Evolutionary conservation across 1,140 invertebrate genomes (phyloP), one percentile per base, ranked within the genome.

Genomic region (Procambarus virginalis): DNA sequence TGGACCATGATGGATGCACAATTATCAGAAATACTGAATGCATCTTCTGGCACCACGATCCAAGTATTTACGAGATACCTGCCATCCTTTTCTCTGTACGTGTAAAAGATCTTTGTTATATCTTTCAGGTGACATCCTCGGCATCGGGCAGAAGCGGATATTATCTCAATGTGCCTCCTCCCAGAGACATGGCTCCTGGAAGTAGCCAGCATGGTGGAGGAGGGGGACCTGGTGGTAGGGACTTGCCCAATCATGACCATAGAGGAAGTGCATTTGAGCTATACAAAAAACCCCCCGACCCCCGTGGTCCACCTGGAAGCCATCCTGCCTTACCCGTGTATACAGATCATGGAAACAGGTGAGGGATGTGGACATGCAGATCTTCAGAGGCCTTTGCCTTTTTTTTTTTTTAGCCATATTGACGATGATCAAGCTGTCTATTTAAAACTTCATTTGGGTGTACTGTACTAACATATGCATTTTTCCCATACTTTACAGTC

Each of bases 231-330:
- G 95, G 95, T 92, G 94, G 94, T 58, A 93, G 96, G 55, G 97
- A 97, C 94, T 94, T 97, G 92, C 96, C 96, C 8, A 97, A 97
- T 17, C 97, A 97, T 45, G 97, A 98, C 93, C 97, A 98, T 93
- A 95, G 97, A 77, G 97, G 97, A n/a, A 98, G 97, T 92, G 98
- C 98, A 12, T 99, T 99, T 94, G 98, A 99, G 93, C 94, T 99
- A 58, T 99, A 99, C 93, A 96, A 97, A 92, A 99, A 99, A 94
- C 97, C 97, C n/a, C 95, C 93, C 22, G 93, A 94, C 84, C 86
- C 91, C 9, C 81, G 84, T 81, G 86, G 88, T 20, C 91, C 83
- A 55, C 91, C 83, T 58, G 84, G 84, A 34, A 60, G 78, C 17
- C 91, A 86, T 73, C 87, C 86, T 60, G 81, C 51, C 58, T 75